Base-by-base conservation (phyloP, 2,888 invertebrate genomes). In the Hipparchia semele region DNA sequence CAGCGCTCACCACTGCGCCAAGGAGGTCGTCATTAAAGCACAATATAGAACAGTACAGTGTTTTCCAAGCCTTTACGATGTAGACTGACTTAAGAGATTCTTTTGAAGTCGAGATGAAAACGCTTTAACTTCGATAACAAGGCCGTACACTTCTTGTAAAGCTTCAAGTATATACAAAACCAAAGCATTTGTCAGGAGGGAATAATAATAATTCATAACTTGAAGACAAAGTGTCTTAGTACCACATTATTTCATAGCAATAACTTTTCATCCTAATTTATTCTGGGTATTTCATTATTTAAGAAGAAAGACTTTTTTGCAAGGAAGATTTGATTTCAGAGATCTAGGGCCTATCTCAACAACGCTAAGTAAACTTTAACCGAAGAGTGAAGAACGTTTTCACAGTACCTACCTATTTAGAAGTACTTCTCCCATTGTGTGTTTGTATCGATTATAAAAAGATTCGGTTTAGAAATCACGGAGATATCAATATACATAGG, bases 111-210 rank as follows among this genome's bases (percentile, higher is more conserved):
- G 65, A 65, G 65, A 53, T 33, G 33, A 53, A 61, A 61, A 53
- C 65, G 51, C 65, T 65, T 65, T 65, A 65, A 65, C 65, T 33
- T 53, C 23, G 53, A 65, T 65, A 53, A 65, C 65, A 65, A 65
- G 65, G 65, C 65, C 65, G 65, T 53, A 62, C 13, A 62, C 46
- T 62, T n/a, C n/a, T 46, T 13, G 13, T 51, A 53, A 39, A 33
- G 60, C 46, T 68, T 45, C 72, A 45, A 64, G 65, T 64, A 49
- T 62, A 62, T 64, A 45, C 59, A 70, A 49, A 46, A 65, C 64
- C 58, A 59, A 72, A 73, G 58, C 59, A 39, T 53, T 49, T 53
- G 51, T 65, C 33, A 45, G 58, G 23, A 68, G 53, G 51, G 75
- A 68, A 65, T 6, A 49, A 53, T 9, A 51, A 65, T 65, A 6